Percentiles rank a stretch among this genome's conserved stretches.
These are phyloP conservation scores for Acheta domesticus DNA, from an alignment of 2,888 invertebrate species.

Conservation along the genomic window DNA sequence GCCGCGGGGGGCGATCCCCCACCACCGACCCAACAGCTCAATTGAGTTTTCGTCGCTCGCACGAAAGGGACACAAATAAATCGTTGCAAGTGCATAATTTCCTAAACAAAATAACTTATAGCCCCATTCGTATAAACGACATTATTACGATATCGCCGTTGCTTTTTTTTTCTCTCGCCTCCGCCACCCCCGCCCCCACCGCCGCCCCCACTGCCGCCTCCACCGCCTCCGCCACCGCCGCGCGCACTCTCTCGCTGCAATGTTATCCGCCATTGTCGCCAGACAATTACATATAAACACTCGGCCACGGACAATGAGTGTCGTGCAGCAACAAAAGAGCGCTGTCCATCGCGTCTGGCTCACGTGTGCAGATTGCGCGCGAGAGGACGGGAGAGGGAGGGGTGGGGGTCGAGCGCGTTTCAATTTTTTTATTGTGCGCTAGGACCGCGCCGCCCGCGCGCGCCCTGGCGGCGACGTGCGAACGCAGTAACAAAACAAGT, in stretches of 20 bases:
- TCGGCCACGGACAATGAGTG: background rate
- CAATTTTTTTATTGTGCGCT: background rate
- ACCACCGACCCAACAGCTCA: too few species aligned
- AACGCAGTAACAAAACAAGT: constrained; percentile 6
- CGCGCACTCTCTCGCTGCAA: background rate
- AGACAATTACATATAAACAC: constrained; percentile 9
- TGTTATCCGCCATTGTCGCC: background rate
- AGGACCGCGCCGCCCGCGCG: background rate
- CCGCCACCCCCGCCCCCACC: too few species aligned
- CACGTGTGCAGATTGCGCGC: constrained; percentile 18
- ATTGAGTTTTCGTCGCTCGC: too few species aligned
- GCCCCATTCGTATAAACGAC: background rate
- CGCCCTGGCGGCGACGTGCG: constrained; percentile 3
- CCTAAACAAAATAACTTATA: constrained; percentile 18
- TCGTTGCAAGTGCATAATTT: background rate
- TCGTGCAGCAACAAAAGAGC: background rate
- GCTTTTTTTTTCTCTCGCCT: background rate
- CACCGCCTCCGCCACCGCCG: background rate
- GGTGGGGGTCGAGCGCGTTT: too few species aligned
- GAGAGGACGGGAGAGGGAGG: background rate
- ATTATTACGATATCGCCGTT: background rate
- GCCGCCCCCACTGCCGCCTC: too few species aligned
- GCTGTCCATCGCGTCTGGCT: background rate
- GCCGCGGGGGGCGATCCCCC: too few species aligned
- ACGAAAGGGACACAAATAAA: background rate